A percentile compares a stretch with the other conserved stretches of the same genome.
Conservation (phyloP, 2,888 invertebrate species). For the Oeneis ivallda region DNA sequence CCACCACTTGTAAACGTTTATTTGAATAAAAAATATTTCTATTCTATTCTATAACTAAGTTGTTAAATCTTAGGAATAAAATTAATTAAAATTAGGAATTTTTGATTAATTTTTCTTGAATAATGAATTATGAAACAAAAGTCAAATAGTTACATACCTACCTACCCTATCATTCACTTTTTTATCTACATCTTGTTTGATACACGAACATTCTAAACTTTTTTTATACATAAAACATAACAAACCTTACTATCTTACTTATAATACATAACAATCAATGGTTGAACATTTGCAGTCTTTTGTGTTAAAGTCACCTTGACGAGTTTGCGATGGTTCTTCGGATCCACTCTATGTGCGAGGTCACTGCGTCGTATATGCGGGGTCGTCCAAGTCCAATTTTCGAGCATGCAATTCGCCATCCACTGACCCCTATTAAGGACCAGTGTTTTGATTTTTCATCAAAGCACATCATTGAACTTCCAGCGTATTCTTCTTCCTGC, state of each 20-base stretch:
- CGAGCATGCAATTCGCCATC: conserved; percentile 93
- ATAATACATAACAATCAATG: conserved; percentile 21
- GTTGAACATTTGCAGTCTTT: conserved; percentile 55
- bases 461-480: conserved; percentile 92
- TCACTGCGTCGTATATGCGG: conserved; percentile 90
- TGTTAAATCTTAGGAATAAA: background rate
- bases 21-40: too few species aligned
- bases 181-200: background rate
- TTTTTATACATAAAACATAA: conserved; percentile 24
- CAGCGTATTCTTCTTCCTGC: conserved; percentile 94
- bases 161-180: conserved; percentile 4
- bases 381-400: conserved; percentile 89
- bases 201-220: conserved; percentile 4
- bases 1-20: too few species aligned
- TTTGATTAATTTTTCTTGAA: background rate
- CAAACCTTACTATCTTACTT: conserved; percentile 11
- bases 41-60: too few species aligned
- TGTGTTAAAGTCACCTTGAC: conserved; percentile 61
- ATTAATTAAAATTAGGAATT: too few species aligned
- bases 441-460: conserved; percentile 86
- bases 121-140: background rate
- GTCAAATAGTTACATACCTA: too few species aligned
- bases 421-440: conserved; percentile 90
- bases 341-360: conserved; percentile 93
- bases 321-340: conserved; percentile 85